Evolutionary conservation across 2,888 invertebrate species (phyloP), one percentile per base, ranked within the genome.

Genomic region (Eilema caniola): DNA sequence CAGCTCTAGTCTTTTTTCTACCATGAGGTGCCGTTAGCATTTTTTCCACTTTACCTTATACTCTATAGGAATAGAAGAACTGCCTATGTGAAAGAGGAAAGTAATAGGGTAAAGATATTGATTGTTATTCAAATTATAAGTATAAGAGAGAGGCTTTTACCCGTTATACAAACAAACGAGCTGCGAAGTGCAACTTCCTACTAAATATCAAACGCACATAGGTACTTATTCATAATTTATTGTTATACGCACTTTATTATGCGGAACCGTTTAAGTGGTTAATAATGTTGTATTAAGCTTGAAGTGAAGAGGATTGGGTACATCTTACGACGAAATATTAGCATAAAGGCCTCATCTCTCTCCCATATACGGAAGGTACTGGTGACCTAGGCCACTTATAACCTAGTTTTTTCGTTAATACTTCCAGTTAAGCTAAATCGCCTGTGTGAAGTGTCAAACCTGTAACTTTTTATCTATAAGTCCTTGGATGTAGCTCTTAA

Each of bases 101-200:
- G 20, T 5, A n/a, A 53, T n/a, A 53, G 1, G 2, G 12, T 53
- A 2, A 53, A 53, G 53, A 10, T 8, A 1, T 0, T 47, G 20
- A 20, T 47, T 47, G 20, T 5, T n/a, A 53, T 47, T 47, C 47
- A 47, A n/a, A 1, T 47, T 20, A 47, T 47, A n/a, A 20, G 53
- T 53, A 47, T 7, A n/a, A n/a, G 16, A 16, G 47, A n/a, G 47
- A 47, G 53, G 4, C 11, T 41, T 41, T 16, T 16, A 41, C 14
- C 20, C 47, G 90, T 89, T 90, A 90, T 87, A 74, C 79, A 87
- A 90, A 90, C 88, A 86, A 33, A 5, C 76, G 72, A 77, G 73
- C 76, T 80, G 80, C 77, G 77, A 23, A 66, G 74, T 77, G 73
- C 78, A 73, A 67, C 66, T 81, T 81, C 81, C 82, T 85, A 84